phyloP scores from a whole-genome alignment of 2,797 vertebrate species.

The Helostoma temminkii region DNA sequence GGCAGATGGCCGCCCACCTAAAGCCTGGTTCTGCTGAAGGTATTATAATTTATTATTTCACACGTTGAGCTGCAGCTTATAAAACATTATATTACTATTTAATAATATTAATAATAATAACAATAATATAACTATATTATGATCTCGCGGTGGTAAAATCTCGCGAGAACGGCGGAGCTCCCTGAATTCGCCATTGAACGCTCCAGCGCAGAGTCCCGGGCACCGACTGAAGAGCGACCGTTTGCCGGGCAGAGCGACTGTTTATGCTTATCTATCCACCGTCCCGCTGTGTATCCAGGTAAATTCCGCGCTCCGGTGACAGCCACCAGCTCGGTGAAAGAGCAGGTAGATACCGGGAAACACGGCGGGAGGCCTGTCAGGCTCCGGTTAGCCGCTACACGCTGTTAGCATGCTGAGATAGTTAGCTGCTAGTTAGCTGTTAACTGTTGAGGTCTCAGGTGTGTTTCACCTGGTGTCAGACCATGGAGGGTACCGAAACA shows the following conservation, averaged over 20 bases:
- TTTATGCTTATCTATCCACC: not conserved
- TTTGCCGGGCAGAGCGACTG: not conserved
- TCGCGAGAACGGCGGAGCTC: conserved; percentile 36
- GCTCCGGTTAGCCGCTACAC: not conserved
- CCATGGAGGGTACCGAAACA: not conserved
- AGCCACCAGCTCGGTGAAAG: too few species aligned
- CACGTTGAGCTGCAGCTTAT: too few species aligned
- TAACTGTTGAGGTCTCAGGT: conserved; percentile 6
- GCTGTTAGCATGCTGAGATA: not conserved
- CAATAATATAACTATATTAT: not conserved
- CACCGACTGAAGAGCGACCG: not conserved
- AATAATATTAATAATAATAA: too few species aligned
- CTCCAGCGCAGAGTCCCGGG: not conserved
- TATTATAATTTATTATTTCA: too few species aligned
- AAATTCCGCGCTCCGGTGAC: not conserved
- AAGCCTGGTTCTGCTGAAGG: too few species aligned
- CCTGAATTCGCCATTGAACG: conserved; percentile 7
- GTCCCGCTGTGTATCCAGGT: conserved; percentile 41
- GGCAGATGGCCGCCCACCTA: too few species aligned
- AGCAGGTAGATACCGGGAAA: not conserved
- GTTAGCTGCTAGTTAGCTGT: conserved; percentile 8
- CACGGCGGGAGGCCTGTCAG: conserved; percentile 11
- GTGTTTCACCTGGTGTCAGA: not conserved
- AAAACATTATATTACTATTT: too few species aligned
- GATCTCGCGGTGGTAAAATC: conserved; percentile 16